Base-by-base conservation (phyloP, 2,113 vertebrate species). In the Potamarius usumacintae region DNA sequence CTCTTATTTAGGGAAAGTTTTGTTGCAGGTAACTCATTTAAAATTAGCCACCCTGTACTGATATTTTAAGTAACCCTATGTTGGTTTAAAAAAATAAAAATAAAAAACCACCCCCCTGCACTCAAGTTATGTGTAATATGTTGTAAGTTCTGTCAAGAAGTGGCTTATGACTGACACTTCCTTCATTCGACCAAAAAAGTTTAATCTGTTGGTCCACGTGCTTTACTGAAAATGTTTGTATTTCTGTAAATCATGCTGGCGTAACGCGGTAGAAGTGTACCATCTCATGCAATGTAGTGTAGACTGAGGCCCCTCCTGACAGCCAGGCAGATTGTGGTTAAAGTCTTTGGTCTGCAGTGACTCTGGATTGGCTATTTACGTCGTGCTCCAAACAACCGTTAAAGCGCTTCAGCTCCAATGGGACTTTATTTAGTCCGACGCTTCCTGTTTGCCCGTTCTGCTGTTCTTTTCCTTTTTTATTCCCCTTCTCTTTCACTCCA, bases 381-480 rank as follows among this genome's bases (percentile, higher is more conserved):
- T 83, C 25, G 20, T 55, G 25, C 42, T 83, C 81, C 72, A 86
- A 80, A 88, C 55, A 85, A 87, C 81, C 86, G 81, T 87, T 87
- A 83, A 90, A 90, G 79, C 52, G 20, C 58, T 81, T 78, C 50
- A 34, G 55, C 62, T 85, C 86, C 58, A 76, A 85, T 30, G 71
- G 22, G 74, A 87, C 92, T 94, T 93, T 93, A 93, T 95, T 94
- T 94, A 93, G 93, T 92, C 55, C 80, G 87, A 92, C 92, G 91
- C 93, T 95, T 96, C 93, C 94, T 95, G 93, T 95, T 95, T 95
- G 93, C 92, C 74, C 18, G 55, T 77, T 78, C 58, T n/a, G 58
- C 69, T 57, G 14, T 67, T 50, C 11, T 9, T 53, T 83, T 71
- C 1, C 8, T 11, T 58, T 25, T 53, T 25, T 14, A 14, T 83